Conservation (phyloP, 2,888 invertebrate genomes). For the Cryptus armator region DNA sequence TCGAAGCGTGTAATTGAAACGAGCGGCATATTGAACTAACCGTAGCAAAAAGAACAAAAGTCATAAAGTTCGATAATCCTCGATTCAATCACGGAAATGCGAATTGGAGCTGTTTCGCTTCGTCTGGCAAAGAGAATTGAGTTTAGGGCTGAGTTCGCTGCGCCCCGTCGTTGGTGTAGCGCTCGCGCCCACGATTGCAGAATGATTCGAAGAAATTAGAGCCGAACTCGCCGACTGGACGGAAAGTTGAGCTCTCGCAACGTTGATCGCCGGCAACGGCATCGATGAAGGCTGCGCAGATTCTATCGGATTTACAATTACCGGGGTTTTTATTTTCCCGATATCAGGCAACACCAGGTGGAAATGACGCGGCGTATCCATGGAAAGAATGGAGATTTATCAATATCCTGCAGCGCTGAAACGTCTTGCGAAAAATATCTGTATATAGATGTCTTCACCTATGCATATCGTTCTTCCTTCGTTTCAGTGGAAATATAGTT, state of each 20-base stretch:
- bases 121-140: conserved; percentile 13
- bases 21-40: background rate
- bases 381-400: conserved; percentile 53
- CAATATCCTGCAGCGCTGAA: conserved; percentile 11
- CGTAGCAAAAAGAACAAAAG: conserved; percentile 18
- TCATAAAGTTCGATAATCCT: conserved; percentile 15
- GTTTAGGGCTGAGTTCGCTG: conserved; percentile 18
- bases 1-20: background rate
- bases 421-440: conserved; percentile 34
- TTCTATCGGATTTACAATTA: conserved; percentile 66
- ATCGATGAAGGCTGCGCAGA: conserved; percentile 29
- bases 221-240: background rate
- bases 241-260: conserved; percentile 17
- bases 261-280: conserved; percentile 21
- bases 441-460: background rate
- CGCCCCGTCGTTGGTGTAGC: background rate
- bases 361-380: conserved; percentile 54
- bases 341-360: conserved; percentile 52
- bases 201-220: conserved; percentile 42
- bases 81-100: conserved; percentile 49
- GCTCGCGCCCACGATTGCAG: conserved; percentile 21
- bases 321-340: conserved; percentile 49
- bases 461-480: background rate
- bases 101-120: conserved; percentile 34
- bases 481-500: too few species aligned